phyloP scores from a whole-genome alignment of 2,113 vertebrate genomes.

The Pelecanoides urinatrix region DNA sequence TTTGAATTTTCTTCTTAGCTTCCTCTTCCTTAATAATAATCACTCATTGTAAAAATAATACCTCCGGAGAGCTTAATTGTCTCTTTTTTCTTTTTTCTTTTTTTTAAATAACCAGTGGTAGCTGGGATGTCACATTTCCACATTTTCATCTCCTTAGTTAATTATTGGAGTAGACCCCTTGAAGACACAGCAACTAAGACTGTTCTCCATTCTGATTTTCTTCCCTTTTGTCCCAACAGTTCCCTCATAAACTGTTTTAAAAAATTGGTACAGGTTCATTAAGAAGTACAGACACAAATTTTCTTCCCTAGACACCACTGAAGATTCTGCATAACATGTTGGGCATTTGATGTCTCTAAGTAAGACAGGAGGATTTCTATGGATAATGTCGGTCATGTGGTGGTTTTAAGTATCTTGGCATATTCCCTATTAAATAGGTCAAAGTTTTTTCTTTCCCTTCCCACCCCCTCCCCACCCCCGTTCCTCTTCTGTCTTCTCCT shows the following conservation, averaged over 20 bases:
- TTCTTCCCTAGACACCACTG: neutral
- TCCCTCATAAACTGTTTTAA: neutral
- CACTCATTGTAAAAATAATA: neutral
- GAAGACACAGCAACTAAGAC: neutral
- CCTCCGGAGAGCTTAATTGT: neutral
- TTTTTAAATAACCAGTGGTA: neutral
- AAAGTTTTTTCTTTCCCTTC: neutral
- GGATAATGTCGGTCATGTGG: neutral
- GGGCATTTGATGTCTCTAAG: neutral
- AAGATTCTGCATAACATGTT: neutral
- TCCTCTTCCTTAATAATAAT: neutral
- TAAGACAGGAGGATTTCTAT: neutral
- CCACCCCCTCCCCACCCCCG: too few relatives aligned
- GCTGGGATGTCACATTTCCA: neutral
- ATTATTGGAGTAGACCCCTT: neutral
- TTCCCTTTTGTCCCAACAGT: neutral
- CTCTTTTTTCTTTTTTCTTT: neutral
- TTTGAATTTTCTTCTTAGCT: neutral
- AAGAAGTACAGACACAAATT: neutral
- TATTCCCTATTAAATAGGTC: slow-evolving; percentile 8
- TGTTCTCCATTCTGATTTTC: neutral
- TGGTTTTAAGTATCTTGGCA: neutral
- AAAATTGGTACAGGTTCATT: neutral
- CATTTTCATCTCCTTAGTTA: neutral
- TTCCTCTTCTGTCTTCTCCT: too few relatives aligned